Percentiles rank a stretch among this genome's conserved stretches.
phyloP scores from a whole-genome alignment of 2,797 vertebrate genomes.

The Stomatorhinus walkeri region DNA sequence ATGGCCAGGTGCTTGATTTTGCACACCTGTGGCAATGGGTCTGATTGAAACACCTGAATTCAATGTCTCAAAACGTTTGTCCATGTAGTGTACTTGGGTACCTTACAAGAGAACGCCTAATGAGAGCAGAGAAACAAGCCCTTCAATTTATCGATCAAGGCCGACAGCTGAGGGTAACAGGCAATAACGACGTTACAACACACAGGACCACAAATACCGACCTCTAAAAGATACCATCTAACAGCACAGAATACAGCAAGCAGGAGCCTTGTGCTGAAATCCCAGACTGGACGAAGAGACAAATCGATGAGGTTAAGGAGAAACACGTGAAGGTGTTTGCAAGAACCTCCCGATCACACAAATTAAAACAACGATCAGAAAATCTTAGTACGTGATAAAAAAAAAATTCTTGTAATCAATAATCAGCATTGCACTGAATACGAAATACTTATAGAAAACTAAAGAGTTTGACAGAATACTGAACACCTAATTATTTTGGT shows the following conservation, averaged over 20 bases:
- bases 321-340: background rate
- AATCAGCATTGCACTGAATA: background rate
- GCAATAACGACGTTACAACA: background rate
- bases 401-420: background rate
- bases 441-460: background rate
- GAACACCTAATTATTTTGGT: conserved; percentile 5
- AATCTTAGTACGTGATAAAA: background rate
- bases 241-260: background rate
- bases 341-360: background rate
- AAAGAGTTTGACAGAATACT: background rate
- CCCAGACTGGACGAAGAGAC: background rate
- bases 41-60: background rate
- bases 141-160: background rate
- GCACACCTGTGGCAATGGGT: background rate
- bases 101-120: background rate
- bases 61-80: background rate
- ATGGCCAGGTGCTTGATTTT: background rate
- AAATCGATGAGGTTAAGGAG: background rate
- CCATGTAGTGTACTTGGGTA: background rate
- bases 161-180: background rate
- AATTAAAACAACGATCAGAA: background rate
- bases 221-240: background rate
- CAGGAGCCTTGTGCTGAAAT: background rate
- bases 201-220: background rate
- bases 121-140: background rate